phyloP scores from a whole-genome alignment of 2,888 invertebrate species.

The Clunio marinus region DNA sequence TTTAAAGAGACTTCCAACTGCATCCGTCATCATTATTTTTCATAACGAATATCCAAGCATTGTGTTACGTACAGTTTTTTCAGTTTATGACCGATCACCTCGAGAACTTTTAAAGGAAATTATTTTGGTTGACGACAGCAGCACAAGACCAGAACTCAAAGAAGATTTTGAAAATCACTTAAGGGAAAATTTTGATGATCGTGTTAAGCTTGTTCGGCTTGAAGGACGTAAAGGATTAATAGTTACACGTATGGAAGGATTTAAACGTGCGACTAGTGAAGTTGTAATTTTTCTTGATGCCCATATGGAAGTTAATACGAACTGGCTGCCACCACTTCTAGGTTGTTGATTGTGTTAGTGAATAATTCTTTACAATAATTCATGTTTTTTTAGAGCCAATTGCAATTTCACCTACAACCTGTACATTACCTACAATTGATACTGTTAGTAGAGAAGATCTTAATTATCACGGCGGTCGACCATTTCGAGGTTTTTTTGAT shows the following conservation, averaged over 20 bases:
- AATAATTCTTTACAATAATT: too few species aligned
- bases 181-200: constrained; percentile 47
- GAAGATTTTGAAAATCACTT: constrained; percentile 52
- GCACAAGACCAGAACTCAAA: constrained; percentile 51
- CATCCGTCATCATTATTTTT: constrained; percentile 18
- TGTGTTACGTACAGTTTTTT: neutral
- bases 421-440: constrained; percentile 32
- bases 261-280: constrained; percentile 74
- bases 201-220: constrained; percentile 69
- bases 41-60: neutral
- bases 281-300: constrained; percentile 89
- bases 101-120: constrained; percentile 45
- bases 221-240: constrained; percentile 80
- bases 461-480: too few species aligned
- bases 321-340: constrained; percentile 60
- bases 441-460: too few species aligned
- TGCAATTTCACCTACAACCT: neutral
- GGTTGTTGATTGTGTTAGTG: too few species aligned
- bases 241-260: constrained; percentile 81
- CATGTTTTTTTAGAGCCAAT: neutral
- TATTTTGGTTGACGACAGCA: constrained; percentile 54
- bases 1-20: constrained; percentile 23
- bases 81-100: constrained; percentile 24
- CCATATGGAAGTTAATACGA: constrained; percentile 84
- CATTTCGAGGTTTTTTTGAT: too few species aligned